These are phyloP conservation scores for Rhinatrema bivittatum DNA, from an alignment of 2,797 vertebrate species.

Conservation along the genomic window DNA sequence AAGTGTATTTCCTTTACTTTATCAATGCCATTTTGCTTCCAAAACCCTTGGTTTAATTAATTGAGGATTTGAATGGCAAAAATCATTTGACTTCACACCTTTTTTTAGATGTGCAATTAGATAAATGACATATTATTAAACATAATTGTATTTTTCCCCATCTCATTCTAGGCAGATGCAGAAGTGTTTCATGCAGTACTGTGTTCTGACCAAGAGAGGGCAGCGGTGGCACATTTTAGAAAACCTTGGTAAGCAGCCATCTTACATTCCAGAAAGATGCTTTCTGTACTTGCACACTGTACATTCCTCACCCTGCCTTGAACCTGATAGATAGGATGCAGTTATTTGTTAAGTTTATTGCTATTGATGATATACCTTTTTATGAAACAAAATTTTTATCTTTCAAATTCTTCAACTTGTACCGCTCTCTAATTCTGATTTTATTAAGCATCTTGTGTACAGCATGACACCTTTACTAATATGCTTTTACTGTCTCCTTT, in stretches of 20 bases:
- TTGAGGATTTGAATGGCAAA: too few species aligned
- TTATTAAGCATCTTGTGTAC: conserved; percentile 28
- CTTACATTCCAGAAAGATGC: conserved; percentile 15
- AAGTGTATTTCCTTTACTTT: too few species aligned
- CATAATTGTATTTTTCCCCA: too few species aligned
- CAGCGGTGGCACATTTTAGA: conserved; percentile 33
- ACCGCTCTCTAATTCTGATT: conserved; percentile 30
- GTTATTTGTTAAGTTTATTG: conserved; percentile 41
- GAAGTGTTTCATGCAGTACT: conserved; percentile 34
- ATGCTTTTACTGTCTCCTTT: conserved; percentile 29
- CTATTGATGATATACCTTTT: conserved; percentile 30
- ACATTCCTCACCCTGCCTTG: conserved; percentile 32
- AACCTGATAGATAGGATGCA: conserved; percentile 30
- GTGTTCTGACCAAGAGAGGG: conserved; percentile 58
- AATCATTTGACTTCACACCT: too few species aligned
- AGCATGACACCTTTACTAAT: conserved; percentile 33
- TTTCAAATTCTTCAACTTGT: conserved; percentile 19
- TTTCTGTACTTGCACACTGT: neutral
- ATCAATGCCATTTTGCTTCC: too few species aligned
- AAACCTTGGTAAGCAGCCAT: conserved; percentile 13
- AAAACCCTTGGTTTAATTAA: too few species aligned
- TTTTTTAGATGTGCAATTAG: too few species aligned
- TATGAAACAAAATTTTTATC: too few species aligned
- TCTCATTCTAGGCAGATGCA: too few species aligned
- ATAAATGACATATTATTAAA: too few species aligned